Evolutionary conservation across 2,113 vertebrate genomes (phyloP).

Genomic region (Anthoscopus minutus): DNA sequence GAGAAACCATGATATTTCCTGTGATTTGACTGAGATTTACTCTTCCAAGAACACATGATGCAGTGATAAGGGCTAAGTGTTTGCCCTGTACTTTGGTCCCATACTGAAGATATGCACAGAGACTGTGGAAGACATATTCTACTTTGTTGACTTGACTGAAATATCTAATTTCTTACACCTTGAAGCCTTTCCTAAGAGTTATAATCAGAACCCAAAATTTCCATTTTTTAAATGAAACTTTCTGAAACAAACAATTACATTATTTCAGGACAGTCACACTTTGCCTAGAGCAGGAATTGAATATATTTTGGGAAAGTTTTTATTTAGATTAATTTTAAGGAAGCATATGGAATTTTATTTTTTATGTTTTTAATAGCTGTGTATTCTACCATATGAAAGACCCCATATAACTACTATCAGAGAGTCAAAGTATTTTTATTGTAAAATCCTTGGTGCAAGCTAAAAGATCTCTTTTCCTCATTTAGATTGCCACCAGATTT

Average conservation of each 20-base stretch:
- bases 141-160: background rate
- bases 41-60: background rate
- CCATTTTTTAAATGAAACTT: background rate
- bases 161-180: background rate
- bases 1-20: background rate
- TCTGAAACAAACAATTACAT: background rate
- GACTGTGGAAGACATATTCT: background rate
- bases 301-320: background rate
- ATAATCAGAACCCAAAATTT: background rate
- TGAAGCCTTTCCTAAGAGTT: background rate
- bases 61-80: background rate
- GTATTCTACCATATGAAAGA: background rate
- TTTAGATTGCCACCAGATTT: background rate
- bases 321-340: background rate
- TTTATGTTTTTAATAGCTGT: background rate
- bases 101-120: background rate
- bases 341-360: background rate
- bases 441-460: background rate
- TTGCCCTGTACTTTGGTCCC: background rate
- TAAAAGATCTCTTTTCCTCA: background rate
- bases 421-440: background rate
- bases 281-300: background rate
- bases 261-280: background rate
- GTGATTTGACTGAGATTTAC: background rate
- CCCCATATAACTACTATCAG: background rate